These are phyloP conservation scores for Mythimna vitellina DNA, from an alignment of 2,888 invertebrate genomes.

Conservation along the genomic window DNA sequence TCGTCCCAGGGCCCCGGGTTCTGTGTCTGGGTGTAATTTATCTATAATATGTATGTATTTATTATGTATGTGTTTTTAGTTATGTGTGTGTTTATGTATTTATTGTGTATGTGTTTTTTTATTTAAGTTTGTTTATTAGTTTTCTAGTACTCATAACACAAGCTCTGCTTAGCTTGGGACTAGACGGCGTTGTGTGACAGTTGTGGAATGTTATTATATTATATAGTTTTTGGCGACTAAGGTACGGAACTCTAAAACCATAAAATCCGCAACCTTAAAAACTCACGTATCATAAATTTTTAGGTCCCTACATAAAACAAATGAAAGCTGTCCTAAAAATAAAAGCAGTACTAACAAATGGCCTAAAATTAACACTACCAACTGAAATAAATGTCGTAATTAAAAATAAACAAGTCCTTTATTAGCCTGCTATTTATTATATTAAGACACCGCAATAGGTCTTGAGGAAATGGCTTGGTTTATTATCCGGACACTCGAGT, in stretches of 20 bases:
- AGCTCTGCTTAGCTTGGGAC: too few relatives aligned
- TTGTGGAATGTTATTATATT: too few relatives aligned
- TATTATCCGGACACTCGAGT: slow-evolving; percentile 43
- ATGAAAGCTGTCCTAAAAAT: not conserved
- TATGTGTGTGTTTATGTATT: too few relatives aligned
- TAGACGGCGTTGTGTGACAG: too few relatives aligned
- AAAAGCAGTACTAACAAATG: slow-evolving; percentile 18
- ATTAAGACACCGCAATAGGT: slow-evolving; percentile 37
- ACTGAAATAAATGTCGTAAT: slow-evolving; percentile 35
- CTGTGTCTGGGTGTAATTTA: too few relatives aligned
- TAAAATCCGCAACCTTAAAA: not conserved
- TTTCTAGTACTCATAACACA: too few relatives aligned
- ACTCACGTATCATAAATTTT: not conserved
- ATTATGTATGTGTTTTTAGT: too few relatives aligned
- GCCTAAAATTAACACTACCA: slow-evolving; percentile 24
- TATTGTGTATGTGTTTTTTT: too few relatives aligned
- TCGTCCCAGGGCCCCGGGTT: too few relatives aligned
- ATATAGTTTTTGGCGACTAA: too few relatives aligned
- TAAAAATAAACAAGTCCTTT: slow-evolving; percentile 46
- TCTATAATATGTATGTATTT: too few relatives aligned
- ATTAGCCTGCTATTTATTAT: slow-evolving; percentile 48
- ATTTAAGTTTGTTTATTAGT: too few relatives aligned
- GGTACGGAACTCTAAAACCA: not conserved
- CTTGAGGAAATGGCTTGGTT: slow-evolving; percentile 40
- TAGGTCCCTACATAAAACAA: not conserved